A percentile compares a stretch with the other conserved stretches of the same genome.
These are phyloP conservation scores for Chaitophorus viminalis DNA, from an alignment of 2,888 invertebrate species.

Conservation along the genomic window DNA sequence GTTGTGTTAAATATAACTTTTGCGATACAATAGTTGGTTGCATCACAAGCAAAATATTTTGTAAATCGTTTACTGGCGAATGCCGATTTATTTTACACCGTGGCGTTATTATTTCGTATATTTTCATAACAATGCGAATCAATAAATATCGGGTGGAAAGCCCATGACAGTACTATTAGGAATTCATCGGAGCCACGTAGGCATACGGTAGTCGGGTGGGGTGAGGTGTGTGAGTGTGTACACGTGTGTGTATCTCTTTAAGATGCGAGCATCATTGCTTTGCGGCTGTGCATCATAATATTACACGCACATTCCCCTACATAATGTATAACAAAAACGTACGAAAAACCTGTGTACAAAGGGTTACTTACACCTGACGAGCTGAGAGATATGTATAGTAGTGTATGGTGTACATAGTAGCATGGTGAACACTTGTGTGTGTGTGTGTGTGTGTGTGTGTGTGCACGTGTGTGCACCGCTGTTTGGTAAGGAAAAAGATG, in stretches of 20 bases:
- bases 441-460: background rate
- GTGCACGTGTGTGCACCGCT: too few species aligned
- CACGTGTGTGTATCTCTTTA: background rate
- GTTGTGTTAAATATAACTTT: too few species aligned
- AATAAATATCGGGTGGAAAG: conserved; percentile 9
- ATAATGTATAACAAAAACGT: conserved; percentile 42
- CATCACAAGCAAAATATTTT: background rate
- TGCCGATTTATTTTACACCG: background rate
- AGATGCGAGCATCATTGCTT: background rate
- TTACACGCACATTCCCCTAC: background rate
- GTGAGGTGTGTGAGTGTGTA: background rate
- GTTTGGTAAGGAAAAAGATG: conserved; percentile 19
- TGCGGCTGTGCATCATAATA: conserved; percentile 29
- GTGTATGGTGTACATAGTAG: background rate
- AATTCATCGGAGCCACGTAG: background rate
- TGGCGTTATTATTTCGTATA: conserved; percentile 22
- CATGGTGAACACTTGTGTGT: background rate
- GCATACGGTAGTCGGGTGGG: background rate
- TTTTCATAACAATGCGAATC: conserved; percentile 15
- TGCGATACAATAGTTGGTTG: too few species aligned
- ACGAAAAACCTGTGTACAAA: conserved; percentile 46
- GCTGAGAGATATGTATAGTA: conserved; percentile 22
- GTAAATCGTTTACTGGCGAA: background rate
- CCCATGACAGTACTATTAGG: background rate
- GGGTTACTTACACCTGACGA: conserved; percentile 29